Evolutionary conservation across 1,140 invertebrate species (phyloP), one percentile per base, ranked within the genome.

Genomic region (Planococcus citri): DNA sequence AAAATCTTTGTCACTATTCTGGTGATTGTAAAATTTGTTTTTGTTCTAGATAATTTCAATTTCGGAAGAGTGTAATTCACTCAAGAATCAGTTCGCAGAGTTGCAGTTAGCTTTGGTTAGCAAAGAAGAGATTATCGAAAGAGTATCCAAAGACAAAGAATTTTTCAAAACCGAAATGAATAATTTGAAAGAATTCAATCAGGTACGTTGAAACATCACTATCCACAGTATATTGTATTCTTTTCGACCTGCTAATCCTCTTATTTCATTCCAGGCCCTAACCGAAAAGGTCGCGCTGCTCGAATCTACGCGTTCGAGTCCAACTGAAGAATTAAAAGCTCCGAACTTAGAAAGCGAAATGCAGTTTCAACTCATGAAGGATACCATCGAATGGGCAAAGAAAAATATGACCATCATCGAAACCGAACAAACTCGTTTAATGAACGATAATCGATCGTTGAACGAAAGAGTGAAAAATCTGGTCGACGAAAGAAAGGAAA

Each of bases 301-400:
- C 2, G 41, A 51, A n/a, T 51, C 6, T 20, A 33, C 17, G 41
- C 41, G n/a, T 17, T 14, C 17, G 17, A n/a, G 17, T 51, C 4
- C 12, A 12, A n/a, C 17, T 17, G 41, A 20, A n/a, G n/a, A n/a
- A 64, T 6, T 9, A 22, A 64, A 64, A 25, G 8, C 22, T 21
- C 10, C 9, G 24, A 25, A 2, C 4, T 21, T 64, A 1, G 60
- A 64, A 21, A 24, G 60, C 25, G 60, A 64, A 64, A 25, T 64
- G 25, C 60, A 64, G 24, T 25, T 64, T 24, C 60, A 64, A 27
- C 3, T 64, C 3, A 64, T 64, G 60, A 64, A 64, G 24, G 60
- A 64, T 1, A 27, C 8, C 21, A 64, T 64, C 22, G 60, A 64
- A 24, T 25, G 12, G 10, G 20, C 24, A 21, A 64, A 10, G 2